Evolutionary conservation across 2,797 vertebrate genomes (phyloP).

Genomic region (Miichthys miiuy): DNA sequence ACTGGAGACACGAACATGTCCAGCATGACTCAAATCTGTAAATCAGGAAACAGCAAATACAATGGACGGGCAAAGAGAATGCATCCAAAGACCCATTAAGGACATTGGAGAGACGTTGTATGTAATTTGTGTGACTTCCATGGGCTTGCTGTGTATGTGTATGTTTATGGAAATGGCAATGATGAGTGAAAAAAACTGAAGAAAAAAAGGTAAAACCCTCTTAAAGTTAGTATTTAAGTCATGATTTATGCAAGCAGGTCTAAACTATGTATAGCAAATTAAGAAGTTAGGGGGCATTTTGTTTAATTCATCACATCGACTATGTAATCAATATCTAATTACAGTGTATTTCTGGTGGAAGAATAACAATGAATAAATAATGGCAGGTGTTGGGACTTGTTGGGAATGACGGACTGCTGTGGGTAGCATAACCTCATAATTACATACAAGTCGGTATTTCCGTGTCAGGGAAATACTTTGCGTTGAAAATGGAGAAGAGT

Average conservation of each 20-base stretch:
- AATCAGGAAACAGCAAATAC: conserved; percentile 86
- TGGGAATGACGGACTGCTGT: conserved; percentile 78
- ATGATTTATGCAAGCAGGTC: conserved; percentile 69
- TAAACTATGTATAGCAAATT: conserved; percentile 71
- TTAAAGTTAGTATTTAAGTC: conserved; percentile 58
- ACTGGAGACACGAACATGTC: conserved; percentile 86
- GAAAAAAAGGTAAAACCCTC: conserved; percentile 44
- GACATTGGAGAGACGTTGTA: conserved; percentile 76
- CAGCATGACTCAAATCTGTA: conserved; percentile 83
- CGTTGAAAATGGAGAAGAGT: conserved; percentile 78
- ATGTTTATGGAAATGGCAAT: conserved; percentile 62
- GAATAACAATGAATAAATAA: conserved; percentile 87
- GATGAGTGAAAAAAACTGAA: conserved; percentile 64
- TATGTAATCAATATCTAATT: conserved; percentile 86
- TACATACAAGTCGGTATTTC: conserved; percentile 88
- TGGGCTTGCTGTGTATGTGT: conserved; percentile 58
- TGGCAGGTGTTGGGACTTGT: conserved; percentile 77
- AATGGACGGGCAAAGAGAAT: conserved; percentile 87
- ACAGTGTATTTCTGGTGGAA: conserved; percentile 84
- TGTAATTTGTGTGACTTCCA: conserved; percentile 78
- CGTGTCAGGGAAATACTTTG: conserved; percentile 83
- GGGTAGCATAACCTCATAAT: conserved; percentile 84
- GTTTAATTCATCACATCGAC: conserved; percentile 86
- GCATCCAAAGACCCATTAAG: conserved; percentile 87
- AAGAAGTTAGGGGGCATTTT: conserved; percentile 80